Percentiles rank a stretch among this genome's conserved stretches.
Evolutionary conservation across 2,113 vertebrate species (phyloP).

Genomic region (Chrysemys picta): DNA sequence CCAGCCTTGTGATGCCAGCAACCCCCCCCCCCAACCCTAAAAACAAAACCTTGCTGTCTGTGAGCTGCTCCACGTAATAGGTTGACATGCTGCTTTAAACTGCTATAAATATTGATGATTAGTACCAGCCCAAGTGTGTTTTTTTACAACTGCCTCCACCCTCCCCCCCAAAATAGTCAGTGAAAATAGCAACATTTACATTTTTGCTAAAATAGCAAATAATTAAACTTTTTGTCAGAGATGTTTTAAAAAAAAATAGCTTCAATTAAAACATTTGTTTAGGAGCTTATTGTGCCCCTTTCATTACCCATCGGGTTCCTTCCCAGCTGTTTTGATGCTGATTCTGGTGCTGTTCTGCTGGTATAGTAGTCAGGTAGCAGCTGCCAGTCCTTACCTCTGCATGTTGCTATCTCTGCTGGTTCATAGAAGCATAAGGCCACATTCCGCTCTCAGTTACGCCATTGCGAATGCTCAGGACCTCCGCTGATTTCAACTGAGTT

Average conservation of each 20-base stretch:
- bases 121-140: slow-evolving; percentile 42
- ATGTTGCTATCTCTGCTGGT: background rate
- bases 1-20: slow-evolving; percentile 44
- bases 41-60: slow-evolving; percentile 50
- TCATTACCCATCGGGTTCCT: slow-evolving; percentile 75
- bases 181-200: slow-evolving; percentile 61
- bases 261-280: slow-evolving; percentile 61
- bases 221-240: slow-evolving; percentile 72
- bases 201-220: slow-evolving; percentile 75
- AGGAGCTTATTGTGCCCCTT: slow-evolving; percentile 63
- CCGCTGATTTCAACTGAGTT: slow-evolving; percentile 6
- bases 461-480: background rate
- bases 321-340: slow-evolving; percentile 75
- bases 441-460: background rate
- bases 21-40: background rate
- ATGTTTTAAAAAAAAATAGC: slow-evolving; percentile 64
- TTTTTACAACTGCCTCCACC: slow-evolving; percentile 36
- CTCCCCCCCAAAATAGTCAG: background rate
- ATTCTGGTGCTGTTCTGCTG: slow-evolving; percentile 51
- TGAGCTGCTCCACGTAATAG: slow-evolving; percentile 53
- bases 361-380: slow-evolving; percentile 32
- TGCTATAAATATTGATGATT: slow-evolving; percentile 44
- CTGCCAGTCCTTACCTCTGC: background rate
- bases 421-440: background rate
- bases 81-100: slow-evolving; percentile 49